Percentiles rank a stretch among this genome's conserved stretches.
Evolutionary conservation across 2,113 vertebrate species (phyloP).

Genomic region (Phylloscopus trochilus): DNA sequence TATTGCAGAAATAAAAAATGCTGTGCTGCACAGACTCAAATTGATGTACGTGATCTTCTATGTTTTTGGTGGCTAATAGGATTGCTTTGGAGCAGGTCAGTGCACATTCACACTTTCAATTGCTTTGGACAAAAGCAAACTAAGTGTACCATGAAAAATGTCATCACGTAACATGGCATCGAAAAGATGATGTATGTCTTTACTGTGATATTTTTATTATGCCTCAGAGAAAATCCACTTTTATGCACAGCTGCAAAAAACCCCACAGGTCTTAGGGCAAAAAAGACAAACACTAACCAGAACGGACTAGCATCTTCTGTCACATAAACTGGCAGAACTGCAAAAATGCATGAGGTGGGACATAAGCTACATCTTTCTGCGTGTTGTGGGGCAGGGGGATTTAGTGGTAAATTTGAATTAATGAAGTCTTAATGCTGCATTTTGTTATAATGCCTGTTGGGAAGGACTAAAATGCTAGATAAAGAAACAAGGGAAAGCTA

Average conservation of each 20-base stretch:
- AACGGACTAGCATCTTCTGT: background rate
- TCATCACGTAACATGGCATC: background rate
- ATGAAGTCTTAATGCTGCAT: background rate
- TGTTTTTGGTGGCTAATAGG: conserved; percentile 37
- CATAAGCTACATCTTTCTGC: background rate
- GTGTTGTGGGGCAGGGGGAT: too few relatives aligned
- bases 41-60: background rate
- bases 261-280: background rate
- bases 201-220: conserved; percentile 48
- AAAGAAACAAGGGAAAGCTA: background rate
- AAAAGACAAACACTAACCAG: background rate
- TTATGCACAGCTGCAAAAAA: conserved; percentile 30
- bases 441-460: background rate
- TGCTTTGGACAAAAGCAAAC: conserved; percentile 55
- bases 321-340: background rate
- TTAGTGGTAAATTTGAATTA: background rate
- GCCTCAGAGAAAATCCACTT: conserved; percentile 45
- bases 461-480: background rate
- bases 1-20: conserved; percentile 24
- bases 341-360: background rate
- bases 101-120: conserved; percentile 50
- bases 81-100: conserved; percentile 61
- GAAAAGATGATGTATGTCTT: conserved; percentile 54
- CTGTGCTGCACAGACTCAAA: conserved; percentile 26
- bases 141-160: conserved; percentile 58